These are phyloP conservation scores for Vanessa cardui DNA, from an alignment of 2,888 invertebrate genomes.

Conservation along the genomic window DNA sequence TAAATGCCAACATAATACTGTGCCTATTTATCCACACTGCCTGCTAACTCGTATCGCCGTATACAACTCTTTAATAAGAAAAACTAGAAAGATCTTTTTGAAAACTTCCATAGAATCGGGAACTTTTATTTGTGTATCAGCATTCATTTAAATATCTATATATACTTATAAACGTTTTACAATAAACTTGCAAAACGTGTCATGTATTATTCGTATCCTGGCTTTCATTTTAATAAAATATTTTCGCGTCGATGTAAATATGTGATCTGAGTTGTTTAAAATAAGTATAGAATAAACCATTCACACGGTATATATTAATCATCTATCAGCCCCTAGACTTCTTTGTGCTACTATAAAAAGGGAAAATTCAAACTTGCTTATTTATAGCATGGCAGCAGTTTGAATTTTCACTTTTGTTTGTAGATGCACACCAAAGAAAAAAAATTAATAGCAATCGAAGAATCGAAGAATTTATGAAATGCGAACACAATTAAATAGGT, in stretches of 20 bases:
- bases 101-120: too few relatives aligned
- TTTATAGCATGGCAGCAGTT: too few relatives aligned
- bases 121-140: too few relatives aligned
- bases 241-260: not conserved
- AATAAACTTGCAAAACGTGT: too few relatives aligned
- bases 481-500: not conserved
- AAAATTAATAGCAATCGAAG: not conserved
- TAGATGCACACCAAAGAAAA: not conserved
- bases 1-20: conserved; percentile 8
- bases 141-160: too few relatives aligned
- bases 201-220: not conserved
- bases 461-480: not conserved
- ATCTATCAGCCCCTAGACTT: not conserved
- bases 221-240: not conserved
- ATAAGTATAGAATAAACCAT: not conserved
- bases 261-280: not conserved
- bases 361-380: too few relatives aligned
- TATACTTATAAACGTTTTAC: too few relatives aligned
- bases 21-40: conserved; percentile 6
- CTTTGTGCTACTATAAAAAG: not conserved
- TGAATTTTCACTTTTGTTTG: too few relatives aligned
- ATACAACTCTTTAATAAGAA: too few relatives aligned
- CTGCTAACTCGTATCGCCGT: not conserved
- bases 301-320: not conserved
- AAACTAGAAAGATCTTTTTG: too few relatives aligned